phyloP scores from a whole-genome alignment of 2,888 invertebrate genomes.

The Morinoia aosen region DNA sequence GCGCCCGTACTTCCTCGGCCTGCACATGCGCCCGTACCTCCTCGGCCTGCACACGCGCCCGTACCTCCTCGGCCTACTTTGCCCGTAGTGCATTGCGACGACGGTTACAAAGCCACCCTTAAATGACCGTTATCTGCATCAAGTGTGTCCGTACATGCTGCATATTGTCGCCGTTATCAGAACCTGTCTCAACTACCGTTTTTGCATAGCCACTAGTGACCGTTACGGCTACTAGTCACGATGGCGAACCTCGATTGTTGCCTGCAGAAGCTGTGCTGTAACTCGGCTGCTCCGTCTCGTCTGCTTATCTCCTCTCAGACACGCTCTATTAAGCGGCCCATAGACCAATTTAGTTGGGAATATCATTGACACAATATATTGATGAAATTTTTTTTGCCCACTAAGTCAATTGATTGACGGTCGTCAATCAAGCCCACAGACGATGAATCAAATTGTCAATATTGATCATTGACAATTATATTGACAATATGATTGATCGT shows the following conservation, averaged over 20 bases:
- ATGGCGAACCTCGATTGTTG: not conserved
- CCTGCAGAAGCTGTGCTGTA: not conserved
- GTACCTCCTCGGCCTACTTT: not conserved
- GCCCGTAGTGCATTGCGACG: not conserved
- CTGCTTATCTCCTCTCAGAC: not conserved
- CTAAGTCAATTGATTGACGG: too few species aligned
- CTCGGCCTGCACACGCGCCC: not conserved
- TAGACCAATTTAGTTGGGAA: too few species aligned
- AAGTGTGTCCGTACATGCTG: not conserved
- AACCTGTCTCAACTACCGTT: not conserved
- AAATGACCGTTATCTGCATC: not conserved
- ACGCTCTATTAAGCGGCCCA: too few species aligned
- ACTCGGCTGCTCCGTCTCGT: not conserved
- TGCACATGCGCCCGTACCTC: not conserved
- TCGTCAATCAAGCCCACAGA: too few species aligned
- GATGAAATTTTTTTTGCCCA: too few species aligned
- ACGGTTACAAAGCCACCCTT: not conserved
- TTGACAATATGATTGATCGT: too few species aligned
- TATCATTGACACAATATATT: too few species aligned
- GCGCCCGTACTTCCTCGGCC: too few species aligned
- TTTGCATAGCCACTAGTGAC: not conserved
- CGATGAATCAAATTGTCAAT: too few species aligned
- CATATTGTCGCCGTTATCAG: not conserved
- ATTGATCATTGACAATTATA: too few species aligned
- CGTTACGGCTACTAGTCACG: not conserved